Percentiles rank a stretch among this genome's conserved stretches.
These are phyloP conservation scores for Sebastes jordani DNA, from an alignment of 2,797 vertebrate genomes.

Conservation along the genomic window DNA sequence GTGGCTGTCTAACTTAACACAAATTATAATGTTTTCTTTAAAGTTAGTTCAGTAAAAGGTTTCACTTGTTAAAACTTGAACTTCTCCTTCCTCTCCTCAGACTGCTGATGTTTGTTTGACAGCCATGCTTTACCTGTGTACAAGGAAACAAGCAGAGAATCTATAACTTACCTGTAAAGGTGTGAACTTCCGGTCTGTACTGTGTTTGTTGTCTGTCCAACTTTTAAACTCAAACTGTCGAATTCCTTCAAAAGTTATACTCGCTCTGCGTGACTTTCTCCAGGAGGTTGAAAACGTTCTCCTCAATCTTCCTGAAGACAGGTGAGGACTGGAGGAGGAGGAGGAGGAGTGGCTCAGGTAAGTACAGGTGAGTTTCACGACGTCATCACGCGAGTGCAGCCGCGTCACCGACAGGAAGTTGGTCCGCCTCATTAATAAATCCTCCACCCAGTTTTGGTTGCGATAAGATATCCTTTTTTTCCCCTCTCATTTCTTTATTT, in stretches of 20 bases:
- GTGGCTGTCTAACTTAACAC: too few species aligned
- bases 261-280: not conserved
- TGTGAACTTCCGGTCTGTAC: conserved; percentile 4
- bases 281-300: not conserved
- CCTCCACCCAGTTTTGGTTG: conserved; percentile 1
- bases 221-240: not conserved
- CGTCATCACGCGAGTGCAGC: conserved; percentile 56
- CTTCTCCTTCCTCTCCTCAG: not conserved
- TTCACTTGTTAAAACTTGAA: not conserved
- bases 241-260: not conserved
- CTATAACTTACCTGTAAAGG: conserved; percentile 29
- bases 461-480: not conserved
- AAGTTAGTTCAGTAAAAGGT: not conserved
- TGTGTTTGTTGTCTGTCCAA: not conserved
- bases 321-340: conserved; percentile 10
- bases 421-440: not conserved
- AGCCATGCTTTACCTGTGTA: not conserved
- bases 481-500: not conserved
- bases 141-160: not conserved
- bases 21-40: not conserved
- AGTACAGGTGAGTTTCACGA: conserved; percentile 66
- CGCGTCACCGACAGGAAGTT: not conserved
- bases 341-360: conserved; percentile 37
- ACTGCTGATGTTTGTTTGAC: not conserved
- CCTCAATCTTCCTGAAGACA: conserved; percentile 34